phyloP scores from a whole-genome alignment of 2,888 invertebrate genomes.

The Drosophila acutilabella region DNA sequence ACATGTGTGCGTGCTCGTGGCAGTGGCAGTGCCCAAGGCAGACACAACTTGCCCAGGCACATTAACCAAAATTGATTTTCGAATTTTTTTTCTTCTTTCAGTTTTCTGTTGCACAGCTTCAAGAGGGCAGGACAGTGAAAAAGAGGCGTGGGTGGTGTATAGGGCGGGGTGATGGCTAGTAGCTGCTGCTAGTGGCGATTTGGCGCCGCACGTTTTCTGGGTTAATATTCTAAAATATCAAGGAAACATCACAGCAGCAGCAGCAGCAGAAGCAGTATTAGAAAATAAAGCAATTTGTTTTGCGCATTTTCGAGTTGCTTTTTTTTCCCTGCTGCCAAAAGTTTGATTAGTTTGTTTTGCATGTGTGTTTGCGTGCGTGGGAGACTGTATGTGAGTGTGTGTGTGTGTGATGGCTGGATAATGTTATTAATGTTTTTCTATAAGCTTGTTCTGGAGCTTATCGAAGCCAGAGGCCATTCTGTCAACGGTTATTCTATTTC shows the following conservation, averaged over 20 bases:
- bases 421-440: constrained; percentile 73
- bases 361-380: constrained; percentile 40
- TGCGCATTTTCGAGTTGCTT: constrained; percentile 53
- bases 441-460: constrained; percentile 45
- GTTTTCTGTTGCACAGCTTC: not conserved
- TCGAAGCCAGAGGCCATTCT: constrained; percentile 40
- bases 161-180: not conserved
- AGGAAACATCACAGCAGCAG: constrained; percentile 12
- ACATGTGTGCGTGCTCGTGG: constrained; percentile 50
- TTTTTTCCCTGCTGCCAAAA: constrained; percentile 40
- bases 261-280: constrained; percentile 30
- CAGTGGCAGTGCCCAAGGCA: constrained; percentile 26
- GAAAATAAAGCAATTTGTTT: constrained; percentile 78
- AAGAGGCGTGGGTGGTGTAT: too few species aligned
- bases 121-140: too few species aligned
- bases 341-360: constrained; percentile 75
- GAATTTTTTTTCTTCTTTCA: constrained; percentile 43
- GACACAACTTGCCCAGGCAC: constrained; percentile 50
- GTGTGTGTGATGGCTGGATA: constrained; percentile 33
- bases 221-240: constrained; percentile 60
- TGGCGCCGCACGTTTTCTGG: constrained; percentile 51
- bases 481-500: constrained; percentile 31
- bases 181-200: constrained; percentile 12
- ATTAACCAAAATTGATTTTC: constrained; percentile 70
- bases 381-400: constrained; percentile 5